Percentiles rank a stretch among this genome's conserved stretches.
Conservation (phyloP, 1,140 invertebrate genomes). For the Drosophila tropicalis region DNA sequence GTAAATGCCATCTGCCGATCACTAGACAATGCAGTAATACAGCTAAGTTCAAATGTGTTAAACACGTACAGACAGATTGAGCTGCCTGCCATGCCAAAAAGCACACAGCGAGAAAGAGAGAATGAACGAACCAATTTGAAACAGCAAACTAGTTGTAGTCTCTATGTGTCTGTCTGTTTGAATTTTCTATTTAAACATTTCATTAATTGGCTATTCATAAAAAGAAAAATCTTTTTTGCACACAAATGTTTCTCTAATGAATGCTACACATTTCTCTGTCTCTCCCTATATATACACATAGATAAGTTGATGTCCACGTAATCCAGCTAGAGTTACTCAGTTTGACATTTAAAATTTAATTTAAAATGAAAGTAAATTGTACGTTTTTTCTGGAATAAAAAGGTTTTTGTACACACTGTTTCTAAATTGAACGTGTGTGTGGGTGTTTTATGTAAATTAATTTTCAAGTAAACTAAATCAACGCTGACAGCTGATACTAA, state of each 20-base stretch:
- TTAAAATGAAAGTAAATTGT: not conserved
- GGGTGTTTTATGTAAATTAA: not conserved
- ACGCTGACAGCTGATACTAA: not conserved
- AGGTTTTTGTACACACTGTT: not conserved
- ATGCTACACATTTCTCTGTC: not conserved
- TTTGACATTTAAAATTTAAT: slow-evolving; percentile 7
- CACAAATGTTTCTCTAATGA: not conserved
- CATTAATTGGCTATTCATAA: slow-evolving; percentile 11
- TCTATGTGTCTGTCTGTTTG: not conserved
- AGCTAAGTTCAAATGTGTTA: slow-evolving; percentile 5
- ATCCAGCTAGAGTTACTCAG: not conserved
- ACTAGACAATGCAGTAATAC: slow-evolving; percentile 7
- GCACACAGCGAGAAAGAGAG: too few relatives aligned
- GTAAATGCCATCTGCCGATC: slow-evolving; percentile 8
- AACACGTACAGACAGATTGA: slow-evolving; percentile 3
- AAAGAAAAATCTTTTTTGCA: not conserved
- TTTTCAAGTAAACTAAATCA: not conserved
- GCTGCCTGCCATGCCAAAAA: not conserved
- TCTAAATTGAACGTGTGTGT: not conserved
- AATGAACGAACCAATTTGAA: not conserved
- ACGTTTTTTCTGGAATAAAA: not conserved
- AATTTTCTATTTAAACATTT: not conserved
- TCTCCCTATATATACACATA: too few relatives aligned
- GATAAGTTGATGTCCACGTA: not conserved
- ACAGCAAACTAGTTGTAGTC: not conserved